Conservation (phyloP, 2,113 vertebrate genomes). For the Ranitomeya variabilis region DNA sequence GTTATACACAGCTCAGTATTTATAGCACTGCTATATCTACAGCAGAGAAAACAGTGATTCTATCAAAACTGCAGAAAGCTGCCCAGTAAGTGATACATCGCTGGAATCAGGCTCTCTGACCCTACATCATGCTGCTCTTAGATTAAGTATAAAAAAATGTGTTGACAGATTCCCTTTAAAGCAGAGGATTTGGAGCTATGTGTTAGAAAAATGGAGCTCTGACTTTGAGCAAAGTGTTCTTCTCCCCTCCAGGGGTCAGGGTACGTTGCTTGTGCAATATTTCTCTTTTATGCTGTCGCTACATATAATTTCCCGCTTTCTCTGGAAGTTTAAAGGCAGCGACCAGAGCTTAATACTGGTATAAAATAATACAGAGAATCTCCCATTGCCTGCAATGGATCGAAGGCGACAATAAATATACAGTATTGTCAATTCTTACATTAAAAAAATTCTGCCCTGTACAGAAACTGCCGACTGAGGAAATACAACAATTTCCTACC, state of each 20-base stretch:
- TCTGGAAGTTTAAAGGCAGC: background rate
- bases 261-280: background rate
- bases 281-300: background rate
- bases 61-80: too few relatives aligned
- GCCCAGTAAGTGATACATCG: too few relatives aligned
- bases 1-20: too few relatives aligned
- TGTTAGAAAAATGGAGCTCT: background rate
- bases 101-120: too few relatives aligned
- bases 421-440: background rate
- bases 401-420: background rate
- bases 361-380: background rate
- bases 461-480: background rate
- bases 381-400: conserved; percentile 39
- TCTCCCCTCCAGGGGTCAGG: background rate
- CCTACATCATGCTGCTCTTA: too few relatives aligned
- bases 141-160: too few relatives aligned
- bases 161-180: too few relatives aligned
- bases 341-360: conserved; percentile 34
- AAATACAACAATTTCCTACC: background rate
- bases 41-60: too few relatives aligned
- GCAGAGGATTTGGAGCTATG: background rate
- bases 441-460: background rate
- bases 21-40: too few relatives aligned
- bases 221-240: background rate
- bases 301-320: background rate